phyloP scores from a whole-genome alignment of 2,888 invertebrate genomes.

The Sarcophaga subvicina region DNA sequence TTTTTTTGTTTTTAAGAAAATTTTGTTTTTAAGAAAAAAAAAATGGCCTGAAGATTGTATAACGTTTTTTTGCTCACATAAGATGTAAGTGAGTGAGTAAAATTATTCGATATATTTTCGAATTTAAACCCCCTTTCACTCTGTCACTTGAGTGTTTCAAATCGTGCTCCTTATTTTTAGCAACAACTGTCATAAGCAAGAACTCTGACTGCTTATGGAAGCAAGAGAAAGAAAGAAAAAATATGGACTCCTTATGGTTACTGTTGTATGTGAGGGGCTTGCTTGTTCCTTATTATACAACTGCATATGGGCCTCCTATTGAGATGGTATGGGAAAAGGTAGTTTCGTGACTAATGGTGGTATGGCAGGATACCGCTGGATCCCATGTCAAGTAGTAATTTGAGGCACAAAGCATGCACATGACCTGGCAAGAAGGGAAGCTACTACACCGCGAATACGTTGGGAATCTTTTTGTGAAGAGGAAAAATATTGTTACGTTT shows the following conservation, averaged over 20 bases:
- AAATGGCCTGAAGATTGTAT: background rate
- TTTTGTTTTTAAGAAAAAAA: too few relatives aligned
- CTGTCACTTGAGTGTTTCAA: background rate
- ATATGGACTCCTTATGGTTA: slow-evolving; percentile 2
- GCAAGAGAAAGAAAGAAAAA: background rate
- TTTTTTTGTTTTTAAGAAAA: too few relatives aligned
- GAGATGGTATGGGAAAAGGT: background rate
- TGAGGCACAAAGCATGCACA: too few relatives aligned
- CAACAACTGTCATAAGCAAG: slow-evolving; percentile 56
- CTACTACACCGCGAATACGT: too few relatives aligned
- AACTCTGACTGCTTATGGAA: slow-evolving; percentile 9
- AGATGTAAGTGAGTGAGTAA: slow-evolving; percentile 14
- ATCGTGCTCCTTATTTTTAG: background rate
- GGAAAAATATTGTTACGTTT: too few relatives aligned
- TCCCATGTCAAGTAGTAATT: too few relatives aligned
- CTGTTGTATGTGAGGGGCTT: background rate
- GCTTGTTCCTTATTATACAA: too few relatives aligned
- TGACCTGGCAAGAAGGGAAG: too few relatives aligned
- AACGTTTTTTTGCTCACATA: background rate
- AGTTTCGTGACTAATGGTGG: background rate
- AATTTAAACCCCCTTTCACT: background rate
- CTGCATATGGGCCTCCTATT: too few relatives aligned
- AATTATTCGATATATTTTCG: background rate
- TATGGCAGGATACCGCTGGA: too few relatives aligned
- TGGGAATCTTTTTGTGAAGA: too few relatives aligned